A percentile compares a stretch with the other conserved stretches of the same genome.
Evolutionary conservation across 2,888 invertebrate species (phyloP).

Genomic region (Lycophotia porphyrea): DNA sequence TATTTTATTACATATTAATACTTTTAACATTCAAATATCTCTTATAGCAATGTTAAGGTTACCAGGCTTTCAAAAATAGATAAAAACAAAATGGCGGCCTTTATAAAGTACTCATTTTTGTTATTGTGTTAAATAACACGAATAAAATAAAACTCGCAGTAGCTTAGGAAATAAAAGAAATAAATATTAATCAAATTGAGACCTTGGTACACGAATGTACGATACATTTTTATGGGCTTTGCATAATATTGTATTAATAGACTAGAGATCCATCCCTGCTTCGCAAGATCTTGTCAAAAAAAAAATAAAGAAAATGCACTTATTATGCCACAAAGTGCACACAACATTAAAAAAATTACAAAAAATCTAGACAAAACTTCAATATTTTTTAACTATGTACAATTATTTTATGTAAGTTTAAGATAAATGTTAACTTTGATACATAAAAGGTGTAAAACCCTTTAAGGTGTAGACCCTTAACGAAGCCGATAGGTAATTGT

Average conservation of each 20-base stretch:
- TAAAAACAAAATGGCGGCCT: constrained; percentile 30
- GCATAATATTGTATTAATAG: constrained; percentile 32
- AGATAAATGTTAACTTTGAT: background rate
- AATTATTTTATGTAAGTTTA: background rate
- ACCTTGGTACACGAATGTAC: constrained; percentile 39
- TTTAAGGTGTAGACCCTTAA: no score
- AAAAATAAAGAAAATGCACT: background rate
- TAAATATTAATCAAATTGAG: constrained; percentile 51
- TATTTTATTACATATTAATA: constrained; percentile 38
- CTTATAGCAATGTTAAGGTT: constrained; percentile 32
- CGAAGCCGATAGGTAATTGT: no score
- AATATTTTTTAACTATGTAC: background rate
- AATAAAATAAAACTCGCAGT: constrained; percentile 15
- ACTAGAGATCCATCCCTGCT: background rate
- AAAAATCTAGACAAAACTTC: background rate
- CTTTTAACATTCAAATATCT: constrained; percentile 32
- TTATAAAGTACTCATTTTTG: constrained; percentile 31
- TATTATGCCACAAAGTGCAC: no score
- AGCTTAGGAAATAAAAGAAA: constrained; percentile 34
- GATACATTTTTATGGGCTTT: constrained; percentile 39
- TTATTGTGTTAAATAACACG: constrained; percentile 40
- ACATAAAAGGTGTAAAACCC: no score
- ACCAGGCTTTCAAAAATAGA: constrained; percentile 25
- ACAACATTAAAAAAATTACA: background rate
- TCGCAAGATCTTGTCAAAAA: background rate